Evolutionary conservation across 2,797 vertebrate genomes (phyloP), one percentile per base, ranked within the genome.

Genomic region (Microctenopoma lineatum): DNA sequence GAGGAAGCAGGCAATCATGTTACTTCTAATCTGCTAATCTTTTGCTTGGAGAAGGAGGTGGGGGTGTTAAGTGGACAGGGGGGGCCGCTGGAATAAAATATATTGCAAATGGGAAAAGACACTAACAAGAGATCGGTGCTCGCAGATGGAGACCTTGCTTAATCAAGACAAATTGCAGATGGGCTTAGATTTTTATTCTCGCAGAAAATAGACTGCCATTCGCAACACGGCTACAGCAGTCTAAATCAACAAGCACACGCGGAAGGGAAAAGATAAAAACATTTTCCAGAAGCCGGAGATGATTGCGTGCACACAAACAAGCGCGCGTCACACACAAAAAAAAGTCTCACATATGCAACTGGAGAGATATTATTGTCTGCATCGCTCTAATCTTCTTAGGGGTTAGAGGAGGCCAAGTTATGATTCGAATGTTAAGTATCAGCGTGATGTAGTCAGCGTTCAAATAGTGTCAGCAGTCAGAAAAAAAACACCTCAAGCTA

Each of bases 111-210:
- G 83, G 84, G 80, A 85, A 84, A 87, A 88, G 85, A 88, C 87
- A 87, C 83, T 79, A 81, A 87, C 80, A 81, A 84, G 88, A 84
- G 83, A 90, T 82, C 16, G 78, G 77, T 38, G 78, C 85, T 87
- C 48, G 71, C 84, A 87, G 84, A 86, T 76, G 79, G 87, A 90
- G 83, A 81, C 72, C 70, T 79, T 64, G 87, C 77, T 89, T 91
- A 88, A 91, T 92, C 89, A 85, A 89, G 90, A 90, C 87, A 86
- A 88, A 90, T 87, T 87, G 77, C 83, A 82, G 87, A 87, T 77
- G 79, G 74, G 75, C 47, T 53, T 39, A 64, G 62, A 73, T 81
- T 86, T 83, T 79, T 79, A 71, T 64, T 79, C 73, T 75, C 60
- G 27, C 65, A 54, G 70, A 84, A 86, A 85, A 79, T 66, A 74